phyloP scores from a whole-genome alignment of 2,113 vertebrate species.

The Cricetomys ansorgei region DNA sequence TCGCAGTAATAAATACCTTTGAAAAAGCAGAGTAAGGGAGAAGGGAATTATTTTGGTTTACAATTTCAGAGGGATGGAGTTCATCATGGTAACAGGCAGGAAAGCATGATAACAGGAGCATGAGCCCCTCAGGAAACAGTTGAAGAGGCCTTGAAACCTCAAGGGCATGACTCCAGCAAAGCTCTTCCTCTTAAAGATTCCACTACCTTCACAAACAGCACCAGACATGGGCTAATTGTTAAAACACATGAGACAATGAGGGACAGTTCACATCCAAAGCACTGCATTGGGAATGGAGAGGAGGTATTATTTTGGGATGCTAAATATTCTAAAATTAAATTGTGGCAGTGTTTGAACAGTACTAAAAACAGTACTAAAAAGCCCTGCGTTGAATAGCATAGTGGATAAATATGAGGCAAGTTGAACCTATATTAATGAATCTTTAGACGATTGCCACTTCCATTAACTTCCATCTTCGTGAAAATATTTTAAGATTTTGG shows the following conservation, averaged over 20 bases:
- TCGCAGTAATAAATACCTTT: background rate
- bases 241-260: background rate
- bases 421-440: conserved; percentile 30
- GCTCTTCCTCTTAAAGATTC: background rate
- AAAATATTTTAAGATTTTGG: conserved; percentile 37
- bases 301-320: background rate
- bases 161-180: background rate
- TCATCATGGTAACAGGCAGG: no score
- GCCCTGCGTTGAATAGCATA: background rate
- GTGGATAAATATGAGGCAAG: background rate
- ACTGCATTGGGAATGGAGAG: background rate
- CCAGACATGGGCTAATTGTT: background rate
- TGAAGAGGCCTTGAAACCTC: background rate
- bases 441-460: background rate
- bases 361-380: background rate
- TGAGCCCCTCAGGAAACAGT: background rate
- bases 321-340: background rate
- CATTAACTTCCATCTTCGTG: background rate
- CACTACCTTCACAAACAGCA: background rate
- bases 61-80: no score
- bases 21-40: no score
- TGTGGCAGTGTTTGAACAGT: background rate
- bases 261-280: background rate
- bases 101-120: no score
- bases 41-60: background rate